Conservation (phyloP, 2,797 vertebrate species). For the Odontamblyopus lacepedii region DNA sequence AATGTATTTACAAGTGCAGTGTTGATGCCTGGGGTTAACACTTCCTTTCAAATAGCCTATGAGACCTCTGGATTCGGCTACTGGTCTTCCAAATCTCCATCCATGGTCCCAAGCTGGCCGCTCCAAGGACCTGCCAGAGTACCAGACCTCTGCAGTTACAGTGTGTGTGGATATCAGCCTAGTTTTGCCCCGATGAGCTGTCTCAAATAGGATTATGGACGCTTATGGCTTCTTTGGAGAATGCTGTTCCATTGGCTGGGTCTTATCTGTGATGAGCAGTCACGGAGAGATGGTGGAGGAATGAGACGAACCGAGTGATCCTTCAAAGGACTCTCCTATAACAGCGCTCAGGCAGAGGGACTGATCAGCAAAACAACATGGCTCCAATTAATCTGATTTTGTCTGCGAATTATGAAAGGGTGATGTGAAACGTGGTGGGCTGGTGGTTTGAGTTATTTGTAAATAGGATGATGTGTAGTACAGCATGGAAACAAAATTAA, state of each 20-base stretch:
- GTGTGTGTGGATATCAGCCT: conserved; percentile 68
- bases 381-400: conserved; percentile 40
- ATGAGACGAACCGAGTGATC: conserved; percentile 49
- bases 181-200: conserved; percentile 60
- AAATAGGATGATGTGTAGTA: background rate
- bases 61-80: conserved; percentile 58
- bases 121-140: conserved; percentile 63
- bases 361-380: conserved; percentile 24
- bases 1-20: conserved; percentile 73
- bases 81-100: conserved; percentile 32
- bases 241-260: conserved; percentile 65
- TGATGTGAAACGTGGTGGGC: background rate
- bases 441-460: background rate
- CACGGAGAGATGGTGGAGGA: conserved; percentile 65
- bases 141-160: conserved; percentile 65
- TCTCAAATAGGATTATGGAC: conserved; percentile 79
- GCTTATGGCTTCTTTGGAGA: conserved; percentile 72
- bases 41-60: conserved; percentile 43
- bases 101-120: conserved; percentile 60
- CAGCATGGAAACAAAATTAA: background rate
- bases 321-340: conserved; percentile 27
- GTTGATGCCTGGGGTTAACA: conserved; percentile 72
- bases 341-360: conserved; percentile 12
- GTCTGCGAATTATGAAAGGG: conserved; percentile 24
- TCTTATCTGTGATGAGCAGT: conserved; percentile 79